Base-by-base conservation (phyloP, 2,113 vertebrate genomes). In the Hoplias malabaricus region DNA sequence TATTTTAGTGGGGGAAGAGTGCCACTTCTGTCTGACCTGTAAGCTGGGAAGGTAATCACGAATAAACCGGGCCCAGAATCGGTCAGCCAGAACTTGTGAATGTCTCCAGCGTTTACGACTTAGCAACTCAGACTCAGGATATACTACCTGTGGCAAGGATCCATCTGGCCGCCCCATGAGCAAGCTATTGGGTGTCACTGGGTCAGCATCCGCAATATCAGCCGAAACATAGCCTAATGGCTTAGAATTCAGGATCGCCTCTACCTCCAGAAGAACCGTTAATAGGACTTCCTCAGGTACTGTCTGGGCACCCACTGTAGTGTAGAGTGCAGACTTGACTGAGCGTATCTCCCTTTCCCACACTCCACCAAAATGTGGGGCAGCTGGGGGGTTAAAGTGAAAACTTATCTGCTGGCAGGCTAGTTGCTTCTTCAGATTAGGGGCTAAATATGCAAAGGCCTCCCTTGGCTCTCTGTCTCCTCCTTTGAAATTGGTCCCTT, bases 281-380 rank as follows among this genome's bases (percentile, higher is more conserved):
- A 48, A 11, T 5, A 79, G 27, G 9, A 73, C 77, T 13, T 79
- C 77, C 13, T 63, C 54, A 0, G 25, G 14, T 5, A 79, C 54
- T 1, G 40, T 2, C 8, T 78, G 54, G 5, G 16, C 9, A 10
- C 21, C 40, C 11, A 72, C 1, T 4, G 21, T 40, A 1, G 42
- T 23, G 2, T 63, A 43, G 6, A 72, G 57, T 0, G 68, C 57
- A 2, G n/a, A 23, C 14, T 72, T 79, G 2, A 79, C n/a, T 1
- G 77, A 72, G 12, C 40, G 6, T 1, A 65, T 31, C 9, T 79
- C 77, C 27, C 43, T n/a, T 33, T 72, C 57, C 43, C 68, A 79
- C 10, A 38, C 38, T 13, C 69, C 69, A 13, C 77, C 33, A 7
- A 71, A 72, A 19, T 72, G 77, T 4, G 21, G 69, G 0, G 40